Evolutionary conservation across 2,797 vertebrate species (phyloP), one percentile per base, ranked within the genome.

Genomic region (Pristis pectinata): DNA sequence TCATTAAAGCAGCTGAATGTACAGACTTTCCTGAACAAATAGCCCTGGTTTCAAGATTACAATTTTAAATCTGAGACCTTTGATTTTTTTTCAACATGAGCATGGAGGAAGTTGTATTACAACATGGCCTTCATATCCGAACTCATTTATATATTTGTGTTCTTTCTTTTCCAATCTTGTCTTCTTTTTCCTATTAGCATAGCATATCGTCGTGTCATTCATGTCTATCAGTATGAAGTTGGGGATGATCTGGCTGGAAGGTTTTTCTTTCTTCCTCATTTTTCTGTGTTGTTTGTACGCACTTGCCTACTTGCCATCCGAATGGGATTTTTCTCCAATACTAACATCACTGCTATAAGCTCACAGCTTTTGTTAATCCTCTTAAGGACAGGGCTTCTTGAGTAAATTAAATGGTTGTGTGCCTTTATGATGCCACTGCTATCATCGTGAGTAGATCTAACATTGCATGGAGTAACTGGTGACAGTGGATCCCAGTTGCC

Each of bases 191-290:
- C 97, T 96, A 97, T 96, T 99, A 99, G 98, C 98, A 98, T 99
- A 98, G 99, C 98, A 27, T 99, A 99, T 97, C 98, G 98, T 95
- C 98, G 98, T 97, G 98, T 99, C 98, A 98, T 99, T 97, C 98
- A 98, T 98, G 98, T 99, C 97, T 98, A 98, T 99, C 98, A 98
- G 97, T 99, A 99, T 98, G 98, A 99, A 98, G 98, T 99, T 97
- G 98, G 98, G 98, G 98, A 99, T 98, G 98, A 99, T 98, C 98
- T 99, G 96, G 99, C 98, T 96, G 98, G 98, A 99, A 99, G 98
- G 99, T 98, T 98, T 97, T 97, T 96, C 97, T 95, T 97, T 96
- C 97, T 97, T 94, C 95, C 95, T 95, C 64, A 34, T 79, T 97
- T 95, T 95, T 95, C 94, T 96, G 56, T 67, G 59, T 91, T 91